A percentile compares a stretch with the other conserved stretches of the same genome.
phyloP scores from a whole-genome alignment of 2,888 invertebrate genomes.

The Mimas tiliae region DNA sequence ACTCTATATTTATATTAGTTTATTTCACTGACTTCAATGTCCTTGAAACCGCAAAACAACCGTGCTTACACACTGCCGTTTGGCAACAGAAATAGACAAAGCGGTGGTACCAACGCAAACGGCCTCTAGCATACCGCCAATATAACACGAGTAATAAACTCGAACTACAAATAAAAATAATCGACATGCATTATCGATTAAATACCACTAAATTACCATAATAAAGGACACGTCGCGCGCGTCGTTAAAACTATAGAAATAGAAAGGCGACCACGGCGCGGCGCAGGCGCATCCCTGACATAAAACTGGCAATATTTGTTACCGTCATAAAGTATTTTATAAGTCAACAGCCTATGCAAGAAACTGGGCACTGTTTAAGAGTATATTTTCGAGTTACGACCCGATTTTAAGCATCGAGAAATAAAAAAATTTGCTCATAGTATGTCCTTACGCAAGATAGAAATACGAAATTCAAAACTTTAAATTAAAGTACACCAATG shows the following conservation, averaged over 20 bases:
- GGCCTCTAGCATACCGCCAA: no score
- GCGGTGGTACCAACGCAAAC: no score
- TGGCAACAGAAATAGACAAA: no score
- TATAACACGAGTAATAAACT: conserved; percentile 43
- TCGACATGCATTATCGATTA: conserved; percentile 51
- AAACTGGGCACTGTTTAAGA: conserved; percentile 48
- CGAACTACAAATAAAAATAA: conserved; percentile 47
- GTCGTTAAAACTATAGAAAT: conserved; percentile 51
- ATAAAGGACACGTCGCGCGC: conserved; percentile 40
- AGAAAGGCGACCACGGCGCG: conserved; percentile 42
- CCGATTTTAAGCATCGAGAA: conserved; percentile 48
- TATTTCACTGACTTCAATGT: no score
- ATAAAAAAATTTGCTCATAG: neutral
- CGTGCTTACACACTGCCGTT: no score
- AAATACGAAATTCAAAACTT: no score
- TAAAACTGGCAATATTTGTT: conserved; percentile 65
- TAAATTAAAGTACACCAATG: no score
- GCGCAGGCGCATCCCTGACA: conserved; percentile 48
- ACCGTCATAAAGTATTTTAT: conserved; percentile 64
- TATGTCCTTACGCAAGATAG: neutral
- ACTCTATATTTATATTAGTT: no score
- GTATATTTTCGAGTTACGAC: conserved; percentile 52
- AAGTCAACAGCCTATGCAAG: conserved; percentile 40
- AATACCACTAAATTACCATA: conserved; percentile 50
- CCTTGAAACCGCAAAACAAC: no score